Conservation (phyloP, 2,888 invertebrate genomes). For the Scaptomyza parva region DNA sequence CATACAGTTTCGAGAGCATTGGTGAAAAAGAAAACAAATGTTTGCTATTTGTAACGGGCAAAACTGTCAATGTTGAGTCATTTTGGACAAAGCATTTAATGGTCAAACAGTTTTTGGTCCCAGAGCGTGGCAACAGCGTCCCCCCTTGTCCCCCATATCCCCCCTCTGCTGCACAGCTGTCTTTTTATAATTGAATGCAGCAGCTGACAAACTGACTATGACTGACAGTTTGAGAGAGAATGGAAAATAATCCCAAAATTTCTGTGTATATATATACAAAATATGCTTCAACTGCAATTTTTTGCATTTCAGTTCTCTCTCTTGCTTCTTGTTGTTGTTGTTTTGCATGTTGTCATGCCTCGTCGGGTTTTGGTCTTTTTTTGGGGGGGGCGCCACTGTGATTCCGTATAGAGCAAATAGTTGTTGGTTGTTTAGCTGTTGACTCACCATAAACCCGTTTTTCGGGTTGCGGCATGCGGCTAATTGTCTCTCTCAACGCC, state of each 20-base stretch:
- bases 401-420: constrained; percentile 23
- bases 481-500: constrained; percentile 74
- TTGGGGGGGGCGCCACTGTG: constrained; percentile 28
- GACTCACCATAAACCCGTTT: constrained; percentile 72
- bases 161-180: constrained; percentile 27
- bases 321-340: constrained; percentile 12
- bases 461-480: constrained; percentile 69
- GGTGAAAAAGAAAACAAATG: too few relatives aligned
- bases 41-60: constrained; percentile 27
- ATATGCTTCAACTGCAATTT: constrained; percentile 18
- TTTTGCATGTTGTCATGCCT: constrained; percentile 14
- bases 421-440: constrained; percentile 28
- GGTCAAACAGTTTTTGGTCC: constrained; percentile 54
- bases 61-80: constrained; percentile 62
- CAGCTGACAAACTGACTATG: constrained; percentile 53
- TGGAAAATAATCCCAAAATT: constrained; percentile 10
- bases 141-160: background rate
- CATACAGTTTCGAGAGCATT: constrained; percentile 10
- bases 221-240: constrained; percentile 39
- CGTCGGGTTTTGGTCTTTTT: constrained; percentile 11
- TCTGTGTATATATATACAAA: constrained; percentile 29
- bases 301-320: constrained; percentile 21
- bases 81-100: constrained; percentile 68
- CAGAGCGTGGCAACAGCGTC: background rate
- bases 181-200: constrained; percentile 60